These are phyloP conservation scores for Trichomalopsis sarcophagae DNA, from an alignment of 1,140 invertebrate species.

Conservation along the genomic window DNA sequence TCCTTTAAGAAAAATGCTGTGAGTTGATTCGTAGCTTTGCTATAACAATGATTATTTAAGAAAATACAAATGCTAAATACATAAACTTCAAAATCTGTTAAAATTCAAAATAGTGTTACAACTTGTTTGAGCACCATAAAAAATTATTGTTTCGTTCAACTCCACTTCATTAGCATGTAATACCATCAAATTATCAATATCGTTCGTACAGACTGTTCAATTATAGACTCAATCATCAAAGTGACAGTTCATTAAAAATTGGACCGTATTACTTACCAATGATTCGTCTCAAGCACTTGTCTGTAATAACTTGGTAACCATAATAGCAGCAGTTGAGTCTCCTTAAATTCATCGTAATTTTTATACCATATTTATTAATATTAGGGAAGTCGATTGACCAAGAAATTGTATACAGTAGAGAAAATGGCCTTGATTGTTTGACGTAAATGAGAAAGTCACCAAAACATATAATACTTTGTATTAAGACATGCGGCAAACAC, in stretches of 20 bases:
- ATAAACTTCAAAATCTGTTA: slow-evolving; percentile 17
- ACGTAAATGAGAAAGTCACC: slow-evolving; percentile 36
- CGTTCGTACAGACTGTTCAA: slow-evolving; percentile 26
- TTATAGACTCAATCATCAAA: slow-evolving; percentile 23
- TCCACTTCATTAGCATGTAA: slow-evolving; percentile 50
- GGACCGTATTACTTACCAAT: slow-evolving; percentile 26
- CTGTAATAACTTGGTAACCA: slow-evolving; percentile 47
- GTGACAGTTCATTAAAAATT: slow-evolving; percentile 31
- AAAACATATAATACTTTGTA: slow-evolving; percentile 27
- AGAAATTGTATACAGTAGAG: slow-evolving; percentile 55
- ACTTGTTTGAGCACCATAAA: slow-evolving; percentile 50
- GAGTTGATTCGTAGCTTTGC: background rate
- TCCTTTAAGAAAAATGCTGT: background rate
- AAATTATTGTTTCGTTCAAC: slow-evolving; percentile 41
- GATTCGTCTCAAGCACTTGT: slow-evolving; percentile 48
- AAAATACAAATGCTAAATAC: slow-evolving; percentile 31
- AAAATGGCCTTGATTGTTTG: slow-evolving; percentile 44
- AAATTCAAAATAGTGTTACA: slow-evolving; percentile 32
- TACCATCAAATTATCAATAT: slow-evolving; percentile 47
- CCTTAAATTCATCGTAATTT: slow-evolving; percentile 13
- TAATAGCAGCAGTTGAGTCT: background rate
- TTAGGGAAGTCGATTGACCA: slow-evolving; percentile 47
- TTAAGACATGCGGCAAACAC: slow-evolving; percentile 71
- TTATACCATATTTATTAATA: slow-evolving; percentile 12
- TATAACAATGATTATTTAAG: slow-evolving; percentile 1